Conservation (phyloP, 2,888 invertebrate genomes). For the Capitulum mitella region DNA sequence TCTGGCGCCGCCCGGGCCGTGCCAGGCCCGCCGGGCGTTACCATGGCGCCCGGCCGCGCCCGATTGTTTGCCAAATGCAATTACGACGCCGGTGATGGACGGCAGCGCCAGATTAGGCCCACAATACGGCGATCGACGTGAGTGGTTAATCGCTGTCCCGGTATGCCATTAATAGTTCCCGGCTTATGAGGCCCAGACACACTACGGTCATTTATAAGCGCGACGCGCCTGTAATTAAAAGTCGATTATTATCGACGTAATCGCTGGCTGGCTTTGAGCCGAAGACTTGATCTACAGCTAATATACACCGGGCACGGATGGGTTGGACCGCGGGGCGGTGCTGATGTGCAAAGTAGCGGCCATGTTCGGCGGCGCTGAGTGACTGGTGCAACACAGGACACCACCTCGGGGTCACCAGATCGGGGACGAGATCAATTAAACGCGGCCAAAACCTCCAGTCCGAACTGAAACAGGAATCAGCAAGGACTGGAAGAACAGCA, state of each 20-base stretch:
- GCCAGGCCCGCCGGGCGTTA: not conserved
- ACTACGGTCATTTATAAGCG: not conserved
- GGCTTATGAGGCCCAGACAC: conserved; percentile 8
- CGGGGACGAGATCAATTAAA: no score
- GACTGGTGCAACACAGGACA: no score
- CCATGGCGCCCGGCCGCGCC: not conserved
- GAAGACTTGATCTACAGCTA: not conserved
- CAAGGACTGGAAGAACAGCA: no score
- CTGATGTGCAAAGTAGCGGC: no score
- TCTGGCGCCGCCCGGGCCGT: not conserved
- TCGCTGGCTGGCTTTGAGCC: not conserved
- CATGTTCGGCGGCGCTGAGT: no score
- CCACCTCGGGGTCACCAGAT: no score
- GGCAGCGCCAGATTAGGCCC: not conserved
- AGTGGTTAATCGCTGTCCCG: not conserved
- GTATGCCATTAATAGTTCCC: not conserved
- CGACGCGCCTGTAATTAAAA: conserved; percentile 16
- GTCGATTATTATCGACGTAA: conserved; percentile 21
- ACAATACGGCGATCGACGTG: not conserved
- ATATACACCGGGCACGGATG: not conserved
- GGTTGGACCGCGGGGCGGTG: no score
- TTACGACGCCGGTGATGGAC: not conserved
- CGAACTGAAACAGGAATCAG: no score
- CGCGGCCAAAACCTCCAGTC: no score
- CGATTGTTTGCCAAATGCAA: conserved; percentile 13